These are phyloP conservation scores for Leptoclinus maculatus DNA, from an alignment of 2,797 vertebrate genomes.

Conservation along the genomic window DNA sequence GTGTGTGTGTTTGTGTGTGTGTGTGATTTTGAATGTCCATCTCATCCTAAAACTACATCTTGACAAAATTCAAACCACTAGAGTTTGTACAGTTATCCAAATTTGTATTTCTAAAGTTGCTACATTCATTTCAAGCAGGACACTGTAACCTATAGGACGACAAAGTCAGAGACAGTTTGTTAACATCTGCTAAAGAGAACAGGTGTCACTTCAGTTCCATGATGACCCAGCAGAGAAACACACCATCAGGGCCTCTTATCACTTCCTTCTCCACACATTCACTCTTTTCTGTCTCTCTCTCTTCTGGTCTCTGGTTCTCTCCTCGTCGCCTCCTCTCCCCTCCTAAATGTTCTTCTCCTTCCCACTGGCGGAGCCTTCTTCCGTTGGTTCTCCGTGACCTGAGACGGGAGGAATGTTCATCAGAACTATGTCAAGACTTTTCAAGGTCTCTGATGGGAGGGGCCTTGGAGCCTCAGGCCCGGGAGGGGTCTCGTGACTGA, in stretches of 20 bases:
- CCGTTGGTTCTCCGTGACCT: constrained; percentile 66
- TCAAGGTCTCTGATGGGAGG: constrained; percentile 53
- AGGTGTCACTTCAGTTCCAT: constrained; percentile 73
- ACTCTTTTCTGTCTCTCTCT: constrained; percentile 5
- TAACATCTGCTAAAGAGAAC: constrained; percentile 70
- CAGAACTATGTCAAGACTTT: constrained; percentile 62
- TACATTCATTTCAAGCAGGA: neutral
- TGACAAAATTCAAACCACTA: constrained; percentile 11
- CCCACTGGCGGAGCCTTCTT: constrained; percentile 31
- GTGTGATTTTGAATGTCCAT: neutral
- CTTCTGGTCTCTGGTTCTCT: constrained; percentile 20
- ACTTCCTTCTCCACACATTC: constrained; percentile 21
- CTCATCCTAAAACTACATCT: constrained; percentile 11
- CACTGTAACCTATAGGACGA: constrained; percentile 12
- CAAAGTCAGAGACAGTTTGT: constrained; percentile 31
- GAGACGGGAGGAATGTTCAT: constrained; percentile 64
- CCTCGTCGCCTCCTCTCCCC: constrained; percentile 18
- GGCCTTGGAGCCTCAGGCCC: constrained; percentile 25
- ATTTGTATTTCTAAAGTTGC: neutral
- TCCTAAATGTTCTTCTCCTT: constrained; percentile 24
- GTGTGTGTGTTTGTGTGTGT: constrained; percentile 1
- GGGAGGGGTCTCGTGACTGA: constrained; percentile 65
- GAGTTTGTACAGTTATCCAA: neutral
- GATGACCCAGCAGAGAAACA: constrained; percentile 52
- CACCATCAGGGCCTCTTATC: constrained; percentile 34